These are phyloP conservation scores for Julus scandinavius DNA, from an alignment of 2,888 invertebrate species.

Conservation along the genomic window DNA sequence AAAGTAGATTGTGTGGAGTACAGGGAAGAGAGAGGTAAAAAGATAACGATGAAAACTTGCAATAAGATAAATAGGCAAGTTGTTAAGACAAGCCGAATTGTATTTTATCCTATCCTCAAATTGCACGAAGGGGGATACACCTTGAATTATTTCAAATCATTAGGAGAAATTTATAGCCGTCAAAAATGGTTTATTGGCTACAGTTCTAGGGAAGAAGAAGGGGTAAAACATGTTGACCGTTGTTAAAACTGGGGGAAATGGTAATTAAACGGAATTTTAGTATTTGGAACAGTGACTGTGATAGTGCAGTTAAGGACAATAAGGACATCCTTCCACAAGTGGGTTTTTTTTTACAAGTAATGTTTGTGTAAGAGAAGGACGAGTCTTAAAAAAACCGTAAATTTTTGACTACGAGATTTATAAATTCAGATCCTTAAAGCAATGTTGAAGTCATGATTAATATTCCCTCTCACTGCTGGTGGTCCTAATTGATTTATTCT, in stretches of 20 bases:
- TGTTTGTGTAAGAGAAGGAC: too few species aligned
- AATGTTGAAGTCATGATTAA: background rate
- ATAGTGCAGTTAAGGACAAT: too few species aligned
- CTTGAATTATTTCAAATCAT: slow-evolving; percentile 1
- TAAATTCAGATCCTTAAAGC: background rate
- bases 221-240: background rate
- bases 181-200: slow-evolving; percentile 38
- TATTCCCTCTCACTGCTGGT: background rate
- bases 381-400: too few species aligned
- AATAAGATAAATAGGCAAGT: slow-evolving; percentile 41
- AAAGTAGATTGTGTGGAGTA: slow-evolving; percentile 24
- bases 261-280: background rate
- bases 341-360: too few species aligned
- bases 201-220: background rate
- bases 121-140: slow-evolving; percentile 43
- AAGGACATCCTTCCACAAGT: too few species aligned
- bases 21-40: background rate
- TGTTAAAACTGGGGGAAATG: background rate
- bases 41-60: slow-evolving; percentile 1
- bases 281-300: background rate
- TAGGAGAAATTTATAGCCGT: slow-evolving; percentile 31
- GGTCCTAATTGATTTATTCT: slow-evolving; percentile 41
- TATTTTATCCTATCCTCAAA: slow-evolving; percentile 19
- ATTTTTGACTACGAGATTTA: background rate
- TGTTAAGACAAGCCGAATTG: slow-evolving; percentile 30